A percentile compares a stretch with the other conserved stretches of the same genome.
phyloP scores from a whole-genome alignment of 2,113 vertebrate genomes.

The Poicephalus gulielmi region DNA sequence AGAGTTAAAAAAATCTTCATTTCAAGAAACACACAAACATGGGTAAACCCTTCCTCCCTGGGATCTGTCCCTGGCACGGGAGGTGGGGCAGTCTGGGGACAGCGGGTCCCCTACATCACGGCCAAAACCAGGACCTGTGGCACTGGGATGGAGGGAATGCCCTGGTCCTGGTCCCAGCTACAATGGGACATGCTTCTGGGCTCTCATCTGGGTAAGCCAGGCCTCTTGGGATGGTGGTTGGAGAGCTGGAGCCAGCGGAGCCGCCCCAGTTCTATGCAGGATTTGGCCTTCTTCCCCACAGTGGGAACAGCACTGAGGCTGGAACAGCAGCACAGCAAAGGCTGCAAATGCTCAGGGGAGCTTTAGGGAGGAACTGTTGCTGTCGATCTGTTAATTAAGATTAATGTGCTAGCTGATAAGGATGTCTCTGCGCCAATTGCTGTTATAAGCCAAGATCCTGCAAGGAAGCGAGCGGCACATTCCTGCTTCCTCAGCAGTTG shows the following conservation, averaged over 20 bases:
- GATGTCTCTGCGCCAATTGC: conserved; percentile 54
- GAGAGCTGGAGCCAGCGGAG: not conserved
- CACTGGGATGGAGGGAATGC: not conserved
- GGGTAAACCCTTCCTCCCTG: not conserved
- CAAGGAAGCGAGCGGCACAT: not conserved
- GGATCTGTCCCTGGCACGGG: not conserved
- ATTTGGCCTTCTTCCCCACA: not conserved
- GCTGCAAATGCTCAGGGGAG: conserved; percentile 47
- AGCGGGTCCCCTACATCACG: not conserved
- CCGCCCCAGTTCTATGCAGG: not conserved
- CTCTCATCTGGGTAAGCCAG: not conserved
- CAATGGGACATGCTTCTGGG: fast-evolving
- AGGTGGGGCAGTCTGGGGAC: fast-evolving
- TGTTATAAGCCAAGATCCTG: conserved; percentile 11
- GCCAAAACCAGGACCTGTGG: not conserved
- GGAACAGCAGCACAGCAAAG: not conserved
- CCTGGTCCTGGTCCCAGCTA: not conserved
- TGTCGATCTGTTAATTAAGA: conserved; percentile 72
- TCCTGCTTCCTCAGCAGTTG: conserved; percentile 24
- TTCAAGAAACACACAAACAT: fast-evolving
- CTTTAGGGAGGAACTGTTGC: conserved; percentile 46
- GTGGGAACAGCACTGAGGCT: fast-evolving
- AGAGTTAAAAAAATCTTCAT: not conserved
- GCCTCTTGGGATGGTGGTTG: fast-evolving
- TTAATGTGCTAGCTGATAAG: conserved; percentile 71